These are phyloP conservation scores for Paedocypris micromegethes DNA, from an alignment of 2,797 vertebrate genomes.

Conservation along the genomic window DNA sequence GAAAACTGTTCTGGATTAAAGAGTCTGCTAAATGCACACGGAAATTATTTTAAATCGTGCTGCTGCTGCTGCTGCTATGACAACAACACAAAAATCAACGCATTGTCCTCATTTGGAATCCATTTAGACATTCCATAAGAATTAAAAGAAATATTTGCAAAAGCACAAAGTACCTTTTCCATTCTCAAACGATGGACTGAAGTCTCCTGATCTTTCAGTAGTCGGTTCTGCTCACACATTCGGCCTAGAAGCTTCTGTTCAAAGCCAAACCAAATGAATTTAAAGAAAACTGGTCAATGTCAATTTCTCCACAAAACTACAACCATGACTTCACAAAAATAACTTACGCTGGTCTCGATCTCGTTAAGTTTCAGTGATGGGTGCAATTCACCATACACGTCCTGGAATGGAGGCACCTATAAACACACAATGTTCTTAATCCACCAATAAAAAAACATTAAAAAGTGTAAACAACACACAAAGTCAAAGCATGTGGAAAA, in stretches of 20 bases:
- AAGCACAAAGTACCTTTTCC: slow-evolving; percentile 76
- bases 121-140: no score
- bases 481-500: neutral
- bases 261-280: neutral
- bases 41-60: no score
- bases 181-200: slow-evolving; percentile 86
- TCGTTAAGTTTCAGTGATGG: slow-evolving; percentile 88
- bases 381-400: slow-evolving; percentile 81
- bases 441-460: neutral
- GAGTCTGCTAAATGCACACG: no score
- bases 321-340: neutral
- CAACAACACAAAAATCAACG: no score
- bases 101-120: no score
- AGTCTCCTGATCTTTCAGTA: slow-evolving; percentile 85
- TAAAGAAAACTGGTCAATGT: neutral
- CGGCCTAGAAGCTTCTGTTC: slow-evolving; percentile 87
- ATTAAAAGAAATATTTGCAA: neutral
- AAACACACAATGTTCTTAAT: slow-evolving; percentile 13
- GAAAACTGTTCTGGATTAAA: no score
- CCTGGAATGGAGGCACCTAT: slow-evolving; percentile 84
- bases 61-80: no score
- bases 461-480: neutral
- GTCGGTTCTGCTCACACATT: slow-evolving; percentile 87
- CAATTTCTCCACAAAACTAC: no score
- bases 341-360: slow-evolving; percentile 91